Base-by-base conservation (phyloP, 53 echinoderm and acorn worm species). In the Temnopleurus reevesii region DNA sequence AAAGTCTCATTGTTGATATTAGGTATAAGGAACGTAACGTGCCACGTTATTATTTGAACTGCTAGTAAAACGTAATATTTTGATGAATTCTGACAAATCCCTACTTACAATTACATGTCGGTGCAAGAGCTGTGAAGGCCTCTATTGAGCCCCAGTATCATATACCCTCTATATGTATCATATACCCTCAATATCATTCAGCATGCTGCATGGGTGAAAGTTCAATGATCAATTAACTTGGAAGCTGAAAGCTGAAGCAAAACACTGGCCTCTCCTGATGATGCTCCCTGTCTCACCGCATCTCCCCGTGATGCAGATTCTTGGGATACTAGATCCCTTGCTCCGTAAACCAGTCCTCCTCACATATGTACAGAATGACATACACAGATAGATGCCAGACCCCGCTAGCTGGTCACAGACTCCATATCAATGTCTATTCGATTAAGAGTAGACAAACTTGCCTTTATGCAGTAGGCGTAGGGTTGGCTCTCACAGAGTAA, bases 251-350 rank as follows among this genome's bases (percentile, higher is more conserved):
- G 41, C 29, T 17, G 28, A 49, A 17, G 79, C 49, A 79, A 49
- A 79, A 79, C 49, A 79, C n/a, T 47, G 79, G 79, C 79, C 79
- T 47, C 79, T 46, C 28, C 79, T 26, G 79, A 79, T 46, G 49
- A 79, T 7, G 23, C 46, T 79, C 49, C 51, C 51, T 79, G 79
- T 47, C 79, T 46, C 36, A n/a, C 79, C 79, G 24, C 79, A 79
- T 79, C 79, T 24, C 79, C 29, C 51, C 29, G 49, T 49, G 79
- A 79, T 79, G 79, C 79, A 79, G 49, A 79, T 79, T 79, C 79
- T 41, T 79, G 36, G 28, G 79, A 79, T 79, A 29, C 79, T 79
- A 49, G 38, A 38, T 41, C n/a, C 23, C n/a, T 38, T 13, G 60
- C 28, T 38, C 41, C 56, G 19, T 12, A 41, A 0, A 17, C 33